These are phyloP conservation scores for Plagodis pulveraria DNA, from an alignment of 2,888 invertebrate species.

Conservation along the genomic window DNA sequence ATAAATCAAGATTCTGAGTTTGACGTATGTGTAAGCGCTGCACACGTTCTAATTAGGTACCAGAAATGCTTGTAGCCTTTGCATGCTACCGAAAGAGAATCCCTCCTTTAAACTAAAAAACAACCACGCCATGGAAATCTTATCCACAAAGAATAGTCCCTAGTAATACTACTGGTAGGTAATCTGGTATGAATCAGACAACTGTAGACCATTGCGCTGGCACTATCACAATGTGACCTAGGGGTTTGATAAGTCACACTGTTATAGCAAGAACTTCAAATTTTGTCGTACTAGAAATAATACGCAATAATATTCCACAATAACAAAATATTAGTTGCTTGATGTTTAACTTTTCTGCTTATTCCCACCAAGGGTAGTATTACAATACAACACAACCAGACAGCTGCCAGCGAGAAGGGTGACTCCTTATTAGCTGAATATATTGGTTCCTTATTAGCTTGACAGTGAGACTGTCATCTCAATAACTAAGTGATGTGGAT, in stretches of 20 bases:
- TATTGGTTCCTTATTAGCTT: too few species aligned
- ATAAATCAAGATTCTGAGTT: too few species aligned
- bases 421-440: too few species aligned
- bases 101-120: slow-evolving; percentile 1
- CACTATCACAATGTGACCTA: slow-evolving; percentile 3
- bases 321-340: too few species aligned
- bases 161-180: slow-evolving; percentile 2
- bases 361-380: too few species aligned
- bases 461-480: too few species aligned
- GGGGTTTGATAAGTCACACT: slow-evolving; percentile 9
- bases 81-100: slow-evolving; percentile 38
- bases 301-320: too few species aligned
- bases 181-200: too few species aligned
- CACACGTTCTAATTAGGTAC: slow-evolving; percentile 34
- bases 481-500: too few species aligned
- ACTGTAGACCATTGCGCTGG: too few species aligned
- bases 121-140: slow-evolving; percentile 11
- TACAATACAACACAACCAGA: too few species aligned
- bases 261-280: not conserved
- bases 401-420: too few species aligned
- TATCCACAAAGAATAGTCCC: not conserved
- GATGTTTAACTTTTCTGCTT: not conserved
- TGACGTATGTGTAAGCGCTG: slow-evolving; percentile 38
- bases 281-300: not conserved
- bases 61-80: slow-evolving; percentile 71